These are phyloP conservation scores for Papilio polyxenes DNA, from an alignment of 1,140 invertebrate species.

Conservation along the genomic window DNA sequence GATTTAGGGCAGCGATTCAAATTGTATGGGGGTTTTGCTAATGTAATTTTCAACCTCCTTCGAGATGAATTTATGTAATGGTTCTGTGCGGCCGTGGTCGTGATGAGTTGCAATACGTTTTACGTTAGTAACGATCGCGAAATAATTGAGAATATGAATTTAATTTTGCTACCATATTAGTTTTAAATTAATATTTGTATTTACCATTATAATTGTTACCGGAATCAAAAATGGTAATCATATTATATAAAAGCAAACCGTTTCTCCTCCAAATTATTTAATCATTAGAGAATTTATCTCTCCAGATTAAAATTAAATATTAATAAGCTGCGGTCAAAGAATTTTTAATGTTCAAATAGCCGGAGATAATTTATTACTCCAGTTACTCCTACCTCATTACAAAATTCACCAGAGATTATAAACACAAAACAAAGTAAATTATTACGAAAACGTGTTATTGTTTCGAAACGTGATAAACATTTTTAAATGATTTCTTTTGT, in stretches of 20 bases:
- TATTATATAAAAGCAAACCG: background rate
- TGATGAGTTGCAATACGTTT: slow-evolving; percentile 24
- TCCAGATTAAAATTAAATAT: slow-evolving; percentile 23
- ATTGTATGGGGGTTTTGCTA: slow-evolving; percentile 62
- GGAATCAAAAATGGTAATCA: background rate
- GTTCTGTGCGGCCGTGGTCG: slow-evolving; percentile 43
- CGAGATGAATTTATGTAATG: slow-evolving; percentile 59
- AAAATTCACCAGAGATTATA: slow-evolving; percentile 17
- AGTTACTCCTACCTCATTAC: background rate
- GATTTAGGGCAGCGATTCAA: slow-evolving; percentile 63
- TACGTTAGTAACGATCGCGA: slow-evolving; percentile 4
- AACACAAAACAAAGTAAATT: slow-evolving; percentile 11
- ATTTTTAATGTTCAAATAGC: slow-evolving; percentile 17
- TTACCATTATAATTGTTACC: background rate
- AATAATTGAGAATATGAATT: background rate
- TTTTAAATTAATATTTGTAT: background rate
- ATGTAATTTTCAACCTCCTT: slow-evolving; percentile 65
- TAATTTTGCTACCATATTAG: background rate
- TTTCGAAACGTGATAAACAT: background rate
- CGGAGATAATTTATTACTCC: slow-evolving; percentile 21
- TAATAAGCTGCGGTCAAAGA: slow-evolving; percentile 21
- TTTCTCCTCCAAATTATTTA: background rate
- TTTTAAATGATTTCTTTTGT: background rate
- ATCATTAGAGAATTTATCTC: background rate
- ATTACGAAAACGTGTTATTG: background rate